A percentile compares a stretch with the other conserved stretches of the same genome.
phyloP scores from a whole-genome alignment of 2,113 vertebrate genomes.

The Dicerorhinus sumatrensis region DNA sequence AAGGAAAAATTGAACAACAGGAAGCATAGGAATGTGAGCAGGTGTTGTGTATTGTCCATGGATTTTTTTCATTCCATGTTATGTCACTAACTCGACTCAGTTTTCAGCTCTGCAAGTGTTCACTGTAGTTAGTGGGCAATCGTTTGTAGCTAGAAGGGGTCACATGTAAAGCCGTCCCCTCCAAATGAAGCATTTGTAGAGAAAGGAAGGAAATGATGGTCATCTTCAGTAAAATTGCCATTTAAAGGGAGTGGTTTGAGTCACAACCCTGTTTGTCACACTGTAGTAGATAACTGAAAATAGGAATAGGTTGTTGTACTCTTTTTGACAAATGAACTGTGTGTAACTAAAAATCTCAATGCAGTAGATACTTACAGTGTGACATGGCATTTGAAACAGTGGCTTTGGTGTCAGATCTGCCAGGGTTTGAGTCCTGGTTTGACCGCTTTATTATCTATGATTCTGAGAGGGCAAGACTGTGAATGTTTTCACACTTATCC shows the following conservation, averaged over 20 bases:
- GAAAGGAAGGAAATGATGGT: background rate
- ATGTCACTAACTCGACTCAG: background rate
- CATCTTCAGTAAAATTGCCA: conserved; percentile 24
- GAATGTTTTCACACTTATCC: background rate
- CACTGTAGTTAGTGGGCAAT: background rate
- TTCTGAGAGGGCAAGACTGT: background rate
- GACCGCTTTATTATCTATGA: background rate
- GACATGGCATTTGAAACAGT: background rate
- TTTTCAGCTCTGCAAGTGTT: background rate
- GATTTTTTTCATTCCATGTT: background rate
- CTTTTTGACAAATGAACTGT: conserved; percentile 13
- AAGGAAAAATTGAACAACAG: background rate
- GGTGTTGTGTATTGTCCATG: background rate
- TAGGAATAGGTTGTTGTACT: background rate
- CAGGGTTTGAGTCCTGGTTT: background rate
- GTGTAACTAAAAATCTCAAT: background rate
- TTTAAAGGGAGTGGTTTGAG: conserved; percentile 12
- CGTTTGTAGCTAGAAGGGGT: background rate
- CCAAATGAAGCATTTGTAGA: conserved; percentile 10
- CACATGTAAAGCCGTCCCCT: background rate
- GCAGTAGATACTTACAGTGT: background rate
- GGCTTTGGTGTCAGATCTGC: background rate
- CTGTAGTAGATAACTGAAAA: background rate
- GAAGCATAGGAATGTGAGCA: background rate
- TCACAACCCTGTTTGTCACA: background rate